phyloP scores from a whole-genome alignment of 2,113 vertebrate species.

The Poeciliopsis occidentalis region DNA sequence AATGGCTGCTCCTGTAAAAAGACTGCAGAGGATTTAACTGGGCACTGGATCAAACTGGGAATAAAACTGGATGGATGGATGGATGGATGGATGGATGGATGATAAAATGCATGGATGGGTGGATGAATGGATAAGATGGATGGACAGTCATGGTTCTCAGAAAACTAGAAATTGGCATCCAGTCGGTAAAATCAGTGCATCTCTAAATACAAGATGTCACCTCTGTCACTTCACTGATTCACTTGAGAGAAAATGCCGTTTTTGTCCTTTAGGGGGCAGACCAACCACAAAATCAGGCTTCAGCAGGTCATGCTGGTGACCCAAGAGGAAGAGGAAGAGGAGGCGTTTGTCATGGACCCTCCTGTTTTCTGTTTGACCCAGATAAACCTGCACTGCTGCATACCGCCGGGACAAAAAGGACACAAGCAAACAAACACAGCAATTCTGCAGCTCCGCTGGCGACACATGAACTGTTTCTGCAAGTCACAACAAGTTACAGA shows the following conservation, averaged over 20 bases:
- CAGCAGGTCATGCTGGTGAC: neutral
- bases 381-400: slow-evolving; percentile 64
- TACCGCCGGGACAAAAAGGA: slow-evolving; percentile 48
- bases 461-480: neutral
- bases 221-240: neutral
- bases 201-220: neutral
- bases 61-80: too few species aligned
- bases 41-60: too few species aligned
- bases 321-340: slow-evolving; percentile 6
- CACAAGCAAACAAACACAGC: slow-evolving; percentile 7
- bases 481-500: slow-evolving; percentile 18
- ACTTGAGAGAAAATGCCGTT: neutral
- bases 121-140: too few species aligned
- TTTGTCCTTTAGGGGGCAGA: slow-evolving; percentile 59
- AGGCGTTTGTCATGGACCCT: slow-evolving; percentile 21
- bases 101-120: too few species aligned
- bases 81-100: too few species aligned
- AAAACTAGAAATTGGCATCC: neutral
- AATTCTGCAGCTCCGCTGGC: too few species aligned
- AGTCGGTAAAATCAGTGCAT: neutral
- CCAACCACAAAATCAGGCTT: slow-evolving; percentile 19
- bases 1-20: slow-evolving; percentile 24
- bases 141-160: neutral
- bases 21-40: neutral
- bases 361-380: slow-evolving; percentile 27